Percentiles rank a stretch among this genome's conserved stretches.
phyloP scores from a whole-genome alignment of 2,797 vertebrate species.

The Pampus argenteus region DNA sequence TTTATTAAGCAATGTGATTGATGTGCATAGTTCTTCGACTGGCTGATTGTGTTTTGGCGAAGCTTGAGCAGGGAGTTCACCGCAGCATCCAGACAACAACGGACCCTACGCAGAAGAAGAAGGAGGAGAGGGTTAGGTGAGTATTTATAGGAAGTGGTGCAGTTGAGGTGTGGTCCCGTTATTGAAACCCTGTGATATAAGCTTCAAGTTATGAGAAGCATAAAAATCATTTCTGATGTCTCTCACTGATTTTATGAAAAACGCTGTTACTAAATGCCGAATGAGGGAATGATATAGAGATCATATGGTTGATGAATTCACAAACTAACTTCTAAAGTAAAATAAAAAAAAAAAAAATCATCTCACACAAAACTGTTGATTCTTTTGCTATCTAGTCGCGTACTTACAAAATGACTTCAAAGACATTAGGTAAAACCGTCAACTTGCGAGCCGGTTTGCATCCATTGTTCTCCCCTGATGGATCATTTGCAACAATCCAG shows the following conservation, averaged over 20 bases:
- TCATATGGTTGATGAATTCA: slow-evolving; percentile 8
- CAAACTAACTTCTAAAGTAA: slow-evolving; percentile 5
- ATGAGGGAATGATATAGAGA: background rate
- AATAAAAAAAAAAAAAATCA: slow-evolving; percentile 8
- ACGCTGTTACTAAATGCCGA: background rate
- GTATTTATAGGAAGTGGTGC: no score
- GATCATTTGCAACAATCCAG: slow-evolving; percentile 80
- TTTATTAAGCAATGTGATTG: no score
- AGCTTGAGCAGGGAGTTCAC: no score
- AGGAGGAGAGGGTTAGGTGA: no score
- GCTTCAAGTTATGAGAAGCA: no score
- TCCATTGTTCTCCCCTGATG: slow-evolving; percentile 74
- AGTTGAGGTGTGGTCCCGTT: no score
- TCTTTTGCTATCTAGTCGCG: slow-evolving; percentile 20
- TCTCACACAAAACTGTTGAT: slow-evolving; percentile 13
- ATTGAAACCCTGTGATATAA: no score
- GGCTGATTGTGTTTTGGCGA: no score
- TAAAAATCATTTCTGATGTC: background rate
- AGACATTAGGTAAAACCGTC: slow-evolving; percentile 59
- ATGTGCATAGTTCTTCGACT: no score
- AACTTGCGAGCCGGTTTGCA: slow-evolving; percentile 61
- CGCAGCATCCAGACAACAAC: no score
- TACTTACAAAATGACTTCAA: slow-evolving; percentile 44
- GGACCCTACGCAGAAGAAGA: no score
- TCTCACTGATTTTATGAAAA: slow-evolving; percentile 1